Conservation (phyloP, 2,888 invertebrate genomes). For the Mamestra brassicae region DNA sequence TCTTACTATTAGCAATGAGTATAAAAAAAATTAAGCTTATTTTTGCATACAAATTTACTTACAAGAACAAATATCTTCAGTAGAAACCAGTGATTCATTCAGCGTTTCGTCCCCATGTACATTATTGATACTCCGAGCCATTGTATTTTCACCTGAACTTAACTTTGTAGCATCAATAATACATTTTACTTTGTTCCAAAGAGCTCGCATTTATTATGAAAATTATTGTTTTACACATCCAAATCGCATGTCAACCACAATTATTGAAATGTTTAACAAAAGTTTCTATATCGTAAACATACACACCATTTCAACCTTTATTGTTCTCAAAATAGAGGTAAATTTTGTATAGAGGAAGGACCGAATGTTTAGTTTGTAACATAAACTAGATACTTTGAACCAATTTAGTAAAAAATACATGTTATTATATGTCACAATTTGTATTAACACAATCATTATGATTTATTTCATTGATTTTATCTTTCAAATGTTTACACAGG, state of each 20-base stretch:
- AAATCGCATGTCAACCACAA: constrained; percentile 55
- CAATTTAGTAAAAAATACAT: constrained; percentile 39
- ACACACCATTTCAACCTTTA: constrained; percentile 10
- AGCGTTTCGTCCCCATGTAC: constrained; percentile 5
- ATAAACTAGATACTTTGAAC: constrained; percentile 28
- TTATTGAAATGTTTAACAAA: constrained; percentile 49
- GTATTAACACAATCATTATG: constrained; percentile 36
- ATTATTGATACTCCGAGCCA: constrained; percentile 24
- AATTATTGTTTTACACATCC: constrained; percentile 57
- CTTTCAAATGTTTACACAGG: constrained; percentile 23
- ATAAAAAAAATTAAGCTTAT: neutral
- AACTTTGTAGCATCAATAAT: constrained; percentile 33
- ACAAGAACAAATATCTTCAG: constrained; percentile 3
- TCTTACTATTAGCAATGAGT: no score
- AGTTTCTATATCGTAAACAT: neutral
- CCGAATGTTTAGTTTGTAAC: neutral
- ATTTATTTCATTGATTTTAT: constrained; percentile 42
- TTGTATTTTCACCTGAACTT: constrained; percentile 16
- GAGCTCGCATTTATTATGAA: constrained; percentile 54
- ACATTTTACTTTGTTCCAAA: constrained; percentile 39
- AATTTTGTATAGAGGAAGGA: neutral
- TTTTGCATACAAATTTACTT: constrained; percentile 1
- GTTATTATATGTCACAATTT: constrained; percentile 37
- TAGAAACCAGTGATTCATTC: constrained; percentile 3
- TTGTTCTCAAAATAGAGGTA: constrained; percentile 4